Evolutionary conservation across 92 coral and sea anemone genomes (phyloP).

Genomic region (Virgularia gustaviana): DNA sequence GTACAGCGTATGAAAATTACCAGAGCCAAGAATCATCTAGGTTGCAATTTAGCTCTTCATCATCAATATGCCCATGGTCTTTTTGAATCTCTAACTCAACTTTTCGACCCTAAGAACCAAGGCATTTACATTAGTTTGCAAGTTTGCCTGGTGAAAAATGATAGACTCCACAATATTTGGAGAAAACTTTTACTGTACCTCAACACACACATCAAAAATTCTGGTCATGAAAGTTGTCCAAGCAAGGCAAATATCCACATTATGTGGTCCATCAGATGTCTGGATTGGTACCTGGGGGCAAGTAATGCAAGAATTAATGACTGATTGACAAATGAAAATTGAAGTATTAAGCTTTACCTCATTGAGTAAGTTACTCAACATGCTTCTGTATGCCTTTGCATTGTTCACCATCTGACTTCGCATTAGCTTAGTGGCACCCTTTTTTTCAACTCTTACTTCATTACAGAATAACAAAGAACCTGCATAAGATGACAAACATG

Average conservation of each 20-base stretch:
- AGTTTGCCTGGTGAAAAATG: not conserved
- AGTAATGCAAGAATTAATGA: not conserved
- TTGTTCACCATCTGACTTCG: constrained; percentile 69
- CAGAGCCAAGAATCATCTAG: constrained; percentile 72
- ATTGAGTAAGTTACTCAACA: constrained; percentile 75
- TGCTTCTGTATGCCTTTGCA: constrained; percentile 68
- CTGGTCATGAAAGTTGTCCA: constrained; percentile 84
- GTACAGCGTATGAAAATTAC: too few species aligned
- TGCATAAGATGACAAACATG: not conserved
- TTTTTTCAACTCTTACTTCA: constrained; percentile 70
- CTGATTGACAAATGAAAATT: not conserved
- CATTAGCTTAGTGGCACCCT: constrained; percentile 65
- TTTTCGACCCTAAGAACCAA: constrained; percentile 88
- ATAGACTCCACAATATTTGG: not conserved
- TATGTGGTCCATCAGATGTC: constrained; percentile 91
- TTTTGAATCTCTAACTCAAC: constrained; percentile 83
- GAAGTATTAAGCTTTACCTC: constrained; percentile 53
- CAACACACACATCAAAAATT: constrained; percentile 63
- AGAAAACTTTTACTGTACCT: constrained; percentile 61
- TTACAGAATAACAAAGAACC: constrained; percentile 76
- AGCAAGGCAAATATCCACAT: constrained; percentile 66
- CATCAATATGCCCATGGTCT: constrained; percentile 76
- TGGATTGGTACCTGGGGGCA: constrained; percentile 71
- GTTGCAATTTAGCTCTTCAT: constrained; percentile 59
- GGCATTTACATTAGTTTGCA: too few species aligned